Evolutionary conservation across 2,113 vertebrate species (phyloP), one percentile per base, ranked within the genome.

Genomic region (Amphiprion ocellaris): DNA sequence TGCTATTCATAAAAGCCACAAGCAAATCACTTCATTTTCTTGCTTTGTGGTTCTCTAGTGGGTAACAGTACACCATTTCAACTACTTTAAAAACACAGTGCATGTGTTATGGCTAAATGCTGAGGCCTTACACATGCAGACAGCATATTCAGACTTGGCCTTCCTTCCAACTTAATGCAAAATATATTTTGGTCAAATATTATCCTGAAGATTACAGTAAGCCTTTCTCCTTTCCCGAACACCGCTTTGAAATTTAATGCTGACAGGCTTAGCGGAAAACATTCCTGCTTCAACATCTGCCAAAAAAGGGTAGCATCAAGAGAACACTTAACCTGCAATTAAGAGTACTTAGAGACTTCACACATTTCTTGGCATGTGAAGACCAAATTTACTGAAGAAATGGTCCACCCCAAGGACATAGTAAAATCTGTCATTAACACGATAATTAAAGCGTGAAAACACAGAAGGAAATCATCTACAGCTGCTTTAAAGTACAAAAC

Each of bases 321-420:
- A 59, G 28, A 69, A 79, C 33, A 74, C 77, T 83, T 79, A 90
- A 77, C 81, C 87, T 69, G 70, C 75, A 89, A 87, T 92, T 89
- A 90, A 75, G 73, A 82, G 46, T 77, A 79, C 81, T 90, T 85
- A 82, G 82, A 68, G 79, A 91, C 71, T 85, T 87, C 58, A 77
- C 72, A 85, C 74, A 52, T 58, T 60, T 80, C 66, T 66, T 62
- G 75, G 77, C 74, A 82, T 77, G 87, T 81, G 54, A 80, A 81
- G 69, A 69, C 67, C 39, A 11, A 54, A 83, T 76, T 90, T 75
- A 81, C 47, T 52, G 74, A 68, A 66, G 47, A 84, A 78, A 70
- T 26, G 52, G 37, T 71, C 65, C 55, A 53, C 84, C 88, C 69
- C 26, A 15, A 80, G 72, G 85, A 81, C 60, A 46, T 12, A 39